Percentiles rank a stretch among this genome's conserved stretches.
These are phyloP conservation scores for Gymnocheta viridis DNA, from an alignment of 2,888 invertebrate genomes.

Conservation along the genomic window DNA sequence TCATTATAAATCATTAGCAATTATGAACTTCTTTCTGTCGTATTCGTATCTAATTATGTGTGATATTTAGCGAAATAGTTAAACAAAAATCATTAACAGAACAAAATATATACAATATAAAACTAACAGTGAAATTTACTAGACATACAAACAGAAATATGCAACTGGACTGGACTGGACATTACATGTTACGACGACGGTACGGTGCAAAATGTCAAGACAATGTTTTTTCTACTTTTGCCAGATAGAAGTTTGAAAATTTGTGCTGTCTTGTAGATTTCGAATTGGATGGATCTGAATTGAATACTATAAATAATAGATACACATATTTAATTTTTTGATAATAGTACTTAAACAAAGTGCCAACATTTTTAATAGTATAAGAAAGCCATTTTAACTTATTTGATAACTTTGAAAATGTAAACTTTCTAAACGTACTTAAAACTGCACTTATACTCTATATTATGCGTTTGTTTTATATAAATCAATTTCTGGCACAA, in stretches of 20 bases:
- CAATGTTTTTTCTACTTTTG: conserved; percentile 1
- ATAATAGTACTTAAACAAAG: conserved; percentile 26
- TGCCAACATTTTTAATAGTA: neutral
- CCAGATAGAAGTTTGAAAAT: neutral
- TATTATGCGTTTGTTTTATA: neutral
- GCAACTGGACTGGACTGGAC: neutral
- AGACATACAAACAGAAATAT: neutral
- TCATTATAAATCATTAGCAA: conserved; percentile 40
- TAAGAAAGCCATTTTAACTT: conserved; percentile 3
- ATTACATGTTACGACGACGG: neutral
- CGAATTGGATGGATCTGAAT: conserved; percentile 11
- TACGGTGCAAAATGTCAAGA: neutral
- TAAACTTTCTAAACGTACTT: conserved; percentile 15
- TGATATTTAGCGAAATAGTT: conserved; percentile 60
- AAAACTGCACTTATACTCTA: neutral
- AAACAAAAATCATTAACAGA: conserved; percentile 45
- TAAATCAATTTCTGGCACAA: neutral
- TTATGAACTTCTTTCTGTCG: conserved; percentile 42
- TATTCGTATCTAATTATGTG: conserved; percentile 57
- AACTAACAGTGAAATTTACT: conserved; percentile 32
- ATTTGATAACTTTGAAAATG: conserved; percentile 4
- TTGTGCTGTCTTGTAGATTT: neutral
- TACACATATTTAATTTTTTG: neutral
- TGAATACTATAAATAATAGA: neutral
- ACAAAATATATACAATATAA: conserved; percentile 31